These are phyloP conservation scores for Chloroceryle inda DNA, from an alignment of 2,797 vertebrate species.

Conservation along the genomic window DNA sequence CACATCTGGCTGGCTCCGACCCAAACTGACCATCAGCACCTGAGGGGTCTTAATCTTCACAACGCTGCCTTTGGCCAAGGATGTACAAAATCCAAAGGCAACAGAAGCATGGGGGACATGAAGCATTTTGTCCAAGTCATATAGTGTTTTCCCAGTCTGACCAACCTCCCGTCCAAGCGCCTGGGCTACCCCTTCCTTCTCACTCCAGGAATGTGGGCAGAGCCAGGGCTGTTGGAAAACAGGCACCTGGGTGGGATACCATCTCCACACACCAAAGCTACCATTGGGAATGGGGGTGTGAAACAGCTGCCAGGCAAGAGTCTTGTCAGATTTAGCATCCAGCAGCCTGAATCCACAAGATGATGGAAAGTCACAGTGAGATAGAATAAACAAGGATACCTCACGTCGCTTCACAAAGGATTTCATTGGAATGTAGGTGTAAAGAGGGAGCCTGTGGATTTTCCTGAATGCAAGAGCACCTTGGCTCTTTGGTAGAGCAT, in stretches of 20 bases:
- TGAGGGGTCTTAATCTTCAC: background rate
- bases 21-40: accelerated
- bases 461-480: background rate
- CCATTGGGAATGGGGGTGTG: background rate
- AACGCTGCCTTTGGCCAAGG: background rate
- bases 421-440: background rate
- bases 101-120: background rate
- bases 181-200: background rate
- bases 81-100: background rate
- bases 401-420: background rate
- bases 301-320: background rate
- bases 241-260: background rate
- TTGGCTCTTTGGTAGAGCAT: background rate
- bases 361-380: background rate
- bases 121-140: accelerated
- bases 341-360: background rate
- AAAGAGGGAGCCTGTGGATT: background rate
- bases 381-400: background rate
- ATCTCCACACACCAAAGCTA: background rate
- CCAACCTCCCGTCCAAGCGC: background rate
- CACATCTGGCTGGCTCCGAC: background rate
- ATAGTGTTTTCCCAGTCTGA: background rate
- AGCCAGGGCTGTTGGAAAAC: background rate
- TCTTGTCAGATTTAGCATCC: background rate
- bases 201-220: accelerated